Evolutionary conservation across 1,140 invertebrate genomes (phyloP).

Genomic region (Philotrypesis tridentata): DNA sequence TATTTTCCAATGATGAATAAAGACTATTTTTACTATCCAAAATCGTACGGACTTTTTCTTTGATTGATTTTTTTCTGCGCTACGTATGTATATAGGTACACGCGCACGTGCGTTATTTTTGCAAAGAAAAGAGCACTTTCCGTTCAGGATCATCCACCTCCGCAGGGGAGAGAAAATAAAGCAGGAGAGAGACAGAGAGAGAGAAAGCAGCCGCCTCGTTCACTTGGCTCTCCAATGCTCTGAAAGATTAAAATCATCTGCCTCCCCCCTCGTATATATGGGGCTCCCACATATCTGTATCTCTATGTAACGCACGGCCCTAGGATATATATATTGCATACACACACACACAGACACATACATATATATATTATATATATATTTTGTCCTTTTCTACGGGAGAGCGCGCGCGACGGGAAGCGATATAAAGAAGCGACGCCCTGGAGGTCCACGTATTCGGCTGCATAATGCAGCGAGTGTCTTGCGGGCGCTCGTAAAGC

Average conservation of each 20-base stretch:
- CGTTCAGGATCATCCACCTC: neutral
- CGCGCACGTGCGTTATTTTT: too few relatives aligned
- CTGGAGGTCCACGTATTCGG: neutral
- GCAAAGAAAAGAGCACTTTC: neutral
- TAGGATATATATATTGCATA: neutral
- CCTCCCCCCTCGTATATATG: neutral
- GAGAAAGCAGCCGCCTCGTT: neutral
- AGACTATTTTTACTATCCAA: neutral
- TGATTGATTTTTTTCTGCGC: neutral
- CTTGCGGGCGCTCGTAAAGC: neutral
- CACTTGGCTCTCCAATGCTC: neutral
- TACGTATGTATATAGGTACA: too few relatives aligned
- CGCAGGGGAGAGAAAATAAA: slow-evolving; percentile 12
- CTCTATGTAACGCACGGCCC: neutral
- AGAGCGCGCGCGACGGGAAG: neutral
- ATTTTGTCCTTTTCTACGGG: neutral
- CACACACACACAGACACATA: neutral
- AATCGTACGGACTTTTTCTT: neutral
- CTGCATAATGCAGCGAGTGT: neutral
- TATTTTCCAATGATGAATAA: neutral
- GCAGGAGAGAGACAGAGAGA: too few relatives aligned
- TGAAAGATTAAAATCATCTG: slow-evolving; percentile 27
- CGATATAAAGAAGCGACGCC: neutral
- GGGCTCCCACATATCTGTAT: neutral
- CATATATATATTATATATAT: neutral